A percentile compares a stretch with the other conserved stretches of the same genome.
Evolutionary conservation across 2,113 vertebrate species (phyloP).

Genomic region (Formicarius rufipectus): DNA sequence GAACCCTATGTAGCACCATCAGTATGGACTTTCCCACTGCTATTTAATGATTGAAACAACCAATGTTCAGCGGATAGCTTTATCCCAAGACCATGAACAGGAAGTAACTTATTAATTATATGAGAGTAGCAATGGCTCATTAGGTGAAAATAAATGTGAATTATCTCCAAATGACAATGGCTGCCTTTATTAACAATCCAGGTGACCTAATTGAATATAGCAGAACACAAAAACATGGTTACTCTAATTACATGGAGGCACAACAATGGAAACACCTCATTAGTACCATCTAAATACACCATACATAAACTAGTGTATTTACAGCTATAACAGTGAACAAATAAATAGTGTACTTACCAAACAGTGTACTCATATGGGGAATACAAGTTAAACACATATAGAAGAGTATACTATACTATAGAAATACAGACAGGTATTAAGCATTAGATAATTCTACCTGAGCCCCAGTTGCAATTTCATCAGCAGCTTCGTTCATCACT

Average conservation of each 20-base stretch:
- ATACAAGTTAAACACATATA: neutral
- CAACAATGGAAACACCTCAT: conserved; percentile 24
- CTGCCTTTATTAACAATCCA: conserved; percentile 25
- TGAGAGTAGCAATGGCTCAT: conserved; percentile 26
- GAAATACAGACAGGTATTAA: neutral
- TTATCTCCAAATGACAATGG: conserved; percentile 39
- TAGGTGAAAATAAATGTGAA: conserved; percentile 49
- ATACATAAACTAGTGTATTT: neutral
- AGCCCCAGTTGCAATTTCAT: conserved; percentile 92
- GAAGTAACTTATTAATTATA: conserved; percentile 41
- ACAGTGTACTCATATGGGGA: neutral
- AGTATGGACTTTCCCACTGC: conserved; percentile 11
- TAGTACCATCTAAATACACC: neutral
- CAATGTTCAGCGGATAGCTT: conserved; percentile 8
- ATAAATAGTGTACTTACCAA: neutral
- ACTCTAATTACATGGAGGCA: conserved; percentile 19
- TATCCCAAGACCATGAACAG: conserved; percentile 7
- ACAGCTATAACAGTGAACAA: neutral
- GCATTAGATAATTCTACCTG: conserved; percentile 74
- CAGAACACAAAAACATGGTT: neutral
- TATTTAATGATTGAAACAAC: conserved; percentile 5
- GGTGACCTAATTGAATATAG: conserved; percentile 42
- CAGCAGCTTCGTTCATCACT: conserved; percentile 91
- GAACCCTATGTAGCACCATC: neutral
- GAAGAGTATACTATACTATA: neutral